phyloP scores from a whole-genome alignment of 2,888 invertebrate genomes.

The Gonocerus acuteangulatus region DNA sequence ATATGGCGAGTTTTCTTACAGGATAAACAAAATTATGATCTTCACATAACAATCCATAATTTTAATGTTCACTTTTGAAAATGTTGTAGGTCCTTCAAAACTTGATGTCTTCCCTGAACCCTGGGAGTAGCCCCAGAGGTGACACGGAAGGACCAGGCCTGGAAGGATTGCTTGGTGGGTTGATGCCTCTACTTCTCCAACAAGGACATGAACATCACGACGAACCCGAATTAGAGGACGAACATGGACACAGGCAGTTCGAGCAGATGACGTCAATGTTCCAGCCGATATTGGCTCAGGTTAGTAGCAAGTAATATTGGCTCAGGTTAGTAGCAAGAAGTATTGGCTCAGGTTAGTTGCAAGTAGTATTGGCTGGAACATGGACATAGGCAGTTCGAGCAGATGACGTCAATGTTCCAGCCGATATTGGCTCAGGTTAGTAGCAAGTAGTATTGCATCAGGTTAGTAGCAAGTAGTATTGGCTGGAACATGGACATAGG shows the following conservation, averaged over 20 bases:
- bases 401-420: conserved; percentile 54
- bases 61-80: no score
- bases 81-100: conserved; percentile 16
- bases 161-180: not conserved
- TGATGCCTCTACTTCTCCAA: conserved; percentile 26
- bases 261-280: conserved; percentile 51
- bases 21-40: no score
- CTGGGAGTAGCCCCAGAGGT: not conserved
- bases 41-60: no score
- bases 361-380: no score
- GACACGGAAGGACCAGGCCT: not conserved
- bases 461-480: no score
- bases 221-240: conserved; percentile 51
- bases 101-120: conserved; percentile 16
- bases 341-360: no score
- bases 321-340: no score
- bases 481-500: conserved; percentile 52
- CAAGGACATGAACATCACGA: conserved; percentile 40
- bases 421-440: conserved; percentile 54
- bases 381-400: conserved; percentile 54
- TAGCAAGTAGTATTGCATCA: no score
- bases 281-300: conserved; percentile 57
- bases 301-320: no score
- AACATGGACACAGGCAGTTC: conserved; percentile 54
- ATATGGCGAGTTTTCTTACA: no score